Conservation (phyloP, 2,888 invertebrate genomes). For the Gymnosoma rotundatum region DNA sequence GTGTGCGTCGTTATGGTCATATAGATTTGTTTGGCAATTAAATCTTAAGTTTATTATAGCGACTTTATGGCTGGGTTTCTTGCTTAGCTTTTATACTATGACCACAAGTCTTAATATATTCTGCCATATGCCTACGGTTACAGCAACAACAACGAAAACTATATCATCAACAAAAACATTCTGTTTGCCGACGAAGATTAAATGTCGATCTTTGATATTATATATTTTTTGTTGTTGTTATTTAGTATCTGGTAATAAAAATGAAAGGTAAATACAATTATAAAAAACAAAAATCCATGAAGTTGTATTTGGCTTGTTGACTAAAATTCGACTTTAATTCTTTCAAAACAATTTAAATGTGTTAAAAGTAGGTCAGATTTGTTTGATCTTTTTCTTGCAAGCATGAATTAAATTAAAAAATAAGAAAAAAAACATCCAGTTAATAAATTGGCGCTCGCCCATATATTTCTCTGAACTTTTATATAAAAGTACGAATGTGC, state of each 20-base stretch:
- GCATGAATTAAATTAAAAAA: too few species aligned
- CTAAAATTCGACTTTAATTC: background rate
- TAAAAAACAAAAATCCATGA: background rate
- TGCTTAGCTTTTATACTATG: slow-evolving; percentile 11
- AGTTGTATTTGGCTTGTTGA: background rate
- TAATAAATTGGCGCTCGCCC: too few species aligned
- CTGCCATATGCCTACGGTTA: slow-evolving; percentile 9
- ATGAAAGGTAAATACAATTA: slow-evolving; percentile 24
- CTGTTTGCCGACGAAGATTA: slow-evolving; percentile 56
- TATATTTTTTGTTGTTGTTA: slow-evolving; percentile 12
- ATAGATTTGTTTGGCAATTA: slow-evolving; percentile 66
- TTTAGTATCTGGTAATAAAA: slow-evolving; percentile 26
- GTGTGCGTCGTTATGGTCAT: slow-evolving; percentile 23
- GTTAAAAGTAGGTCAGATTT: too few species aligned
- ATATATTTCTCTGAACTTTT: too few species aligned
- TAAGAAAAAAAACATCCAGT: too few species aligned
- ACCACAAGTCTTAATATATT: slow-evolving; percentile 5
- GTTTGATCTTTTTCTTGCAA: too few species aligned
- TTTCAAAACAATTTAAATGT: too few species aligned
- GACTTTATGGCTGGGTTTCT: slow-evolving; percentile 25
- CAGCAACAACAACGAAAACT: slow-evolving; percentile 9
- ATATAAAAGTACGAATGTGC: too few species aligned
- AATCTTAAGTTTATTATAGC: slow-evolving; percentile 62
- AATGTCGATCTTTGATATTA: slow-evolving; percentile 56
- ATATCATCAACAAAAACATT: slow-evolving; percentile 24